Evolutionary conservation across 1,140 invertebrate genomes (phyloP), one percentile per base, ranked within the genome.

Genomic region (Pseudomyrmex dendroicus): DNA sequence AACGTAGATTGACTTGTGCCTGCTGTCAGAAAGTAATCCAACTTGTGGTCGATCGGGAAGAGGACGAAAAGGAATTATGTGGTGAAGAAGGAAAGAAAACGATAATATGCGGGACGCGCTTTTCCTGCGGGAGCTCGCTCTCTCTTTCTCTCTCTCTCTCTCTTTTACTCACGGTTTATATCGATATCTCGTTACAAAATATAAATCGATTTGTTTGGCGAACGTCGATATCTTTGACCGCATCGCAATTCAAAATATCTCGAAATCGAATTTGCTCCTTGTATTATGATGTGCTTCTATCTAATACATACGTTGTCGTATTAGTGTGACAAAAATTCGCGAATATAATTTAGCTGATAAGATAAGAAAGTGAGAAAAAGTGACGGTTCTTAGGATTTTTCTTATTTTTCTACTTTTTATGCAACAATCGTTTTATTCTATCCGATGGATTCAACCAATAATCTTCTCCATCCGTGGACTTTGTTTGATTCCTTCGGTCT

Each of bases 21-120:
- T 17, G 56, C 76, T 72, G 76, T 72, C 66, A 54, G 66, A 80
- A 80, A 80, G 66, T 80, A 80, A 80, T 80, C 20, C 66, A 80
- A 80, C 66, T 80, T 80, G 76, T 10, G 68, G 68, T 72, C 66
- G 56, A 80, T 80, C 66, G 76, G 4, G 12, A 15, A 20, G 22
- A 54, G 50, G 12, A 35, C 48, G 62, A 50, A 48, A 48, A 66
- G 54, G 76, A 77, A 83, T 63, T 84, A 63, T 17, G 12, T 17
- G 52, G 20, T 20, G 5, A 15, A 1, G 15, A 56, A 35, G 44
- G 17, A 35, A 15, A 46, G 66, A 15, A 46, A 61, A 48, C 46
- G 13, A n/a, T 44, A 72, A 50, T 61, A 56, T 8, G 50, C 35
- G 4, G 22, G 35, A 12, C 61, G 25, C 4, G 63, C 12, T 20